Evolutionary conservation across 2,888 invertebrate genomes (phyloP).

Genomic region (Frankliniella fusca): DNA sequence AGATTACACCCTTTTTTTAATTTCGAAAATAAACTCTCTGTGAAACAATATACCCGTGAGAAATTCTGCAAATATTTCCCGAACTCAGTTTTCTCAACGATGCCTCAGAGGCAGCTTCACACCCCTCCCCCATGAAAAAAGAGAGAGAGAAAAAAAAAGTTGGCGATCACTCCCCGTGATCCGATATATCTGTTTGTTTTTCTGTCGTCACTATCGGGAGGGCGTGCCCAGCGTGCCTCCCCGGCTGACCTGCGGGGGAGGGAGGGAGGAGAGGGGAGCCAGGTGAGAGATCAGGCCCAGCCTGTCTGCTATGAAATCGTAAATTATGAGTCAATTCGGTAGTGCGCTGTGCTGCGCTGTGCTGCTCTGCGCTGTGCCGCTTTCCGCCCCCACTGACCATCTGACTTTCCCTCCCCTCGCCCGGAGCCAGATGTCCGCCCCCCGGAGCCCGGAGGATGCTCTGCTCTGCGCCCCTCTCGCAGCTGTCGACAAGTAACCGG

Average conservation of each 20-base stretch:
- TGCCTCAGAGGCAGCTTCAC: neutral
- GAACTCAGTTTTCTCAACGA: neutral
- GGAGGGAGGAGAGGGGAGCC: neutral
- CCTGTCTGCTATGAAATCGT: neutral
- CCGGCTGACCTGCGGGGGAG: neutral
- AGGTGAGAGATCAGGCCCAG: neutral
- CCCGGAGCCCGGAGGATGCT: neutral
- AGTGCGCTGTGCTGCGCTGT: neutral
- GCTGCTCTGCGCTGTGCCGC: neutral
- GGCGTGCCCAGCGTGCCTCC: neutral
- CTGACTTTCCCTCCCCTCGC: neutral
- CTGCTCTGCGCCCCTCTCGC: too few species aligned
- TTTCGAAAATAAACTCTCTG: neutral
- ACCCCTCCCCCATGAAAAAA: too few species aligned
- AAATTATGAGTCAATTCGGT: slow-evolving; percentile 20
- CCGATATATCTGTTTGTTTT: neutral
- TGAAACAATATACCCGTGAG: too few species aligned
- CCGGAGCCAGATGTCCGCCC: slow-evolving; percentile 4
- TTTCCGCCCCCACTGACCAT: neutral
- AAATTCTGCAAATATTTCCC: neutral
- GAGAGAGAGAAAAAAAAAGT: neutral
- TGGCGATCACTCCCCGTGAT: neutral
- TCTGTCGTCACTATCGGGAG: neutral
- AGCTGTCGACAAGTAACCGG: too few species aligned
- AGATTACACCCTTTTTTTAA: neutral